Conservation (phyloP, 2,113 vertebrate species). For the Clarias batrachus region DNA sequence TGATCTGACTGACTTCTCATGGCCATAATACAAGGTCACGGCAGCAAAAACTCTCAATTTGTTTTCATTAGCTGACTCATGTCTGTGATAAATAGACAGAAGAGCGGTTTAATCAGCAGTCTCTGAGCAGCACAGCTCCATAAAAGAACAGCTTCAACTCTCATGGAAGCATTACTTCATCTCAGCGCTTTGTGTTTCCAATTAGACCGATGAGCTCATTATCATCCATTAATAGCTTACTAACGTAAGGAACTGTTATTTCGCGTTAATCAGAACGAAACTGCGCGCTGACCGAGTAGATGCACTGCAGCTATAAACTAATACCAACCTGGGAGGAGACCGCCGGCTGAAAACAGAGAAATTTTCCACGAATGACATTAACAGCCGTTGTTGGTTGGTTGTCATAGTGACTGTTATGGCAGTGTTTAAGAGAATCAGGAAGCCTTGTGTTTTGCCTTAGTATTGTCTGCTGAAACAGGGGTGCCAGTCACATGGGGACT, state of each 20-base stretch:
- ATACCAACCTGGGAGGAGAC: conserved; percentile 6
- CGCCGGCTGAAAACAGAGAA: conserved; percentile 20
- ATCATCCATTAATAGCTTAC: conserved; percentile 16
- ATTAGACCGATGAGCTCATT: conserved; percentile 45
- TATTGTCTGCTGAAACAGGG: conserved; percentile 13
- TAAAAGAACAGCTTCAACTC: conserved; percentile 17
- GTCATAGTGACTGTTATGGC: conserved; percentile 42
- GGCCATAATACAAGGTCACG: conserved; percentile 50
- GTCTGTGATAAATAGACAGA: conserved; percentile 49
- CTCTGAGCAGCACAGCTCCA: conserved; percentile 20
- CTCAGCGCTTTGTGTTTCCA: conserved; percentile 40
- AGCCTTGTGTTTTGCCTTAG: conserved; percentile 8
- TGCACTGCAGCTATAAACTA: conserved; percentile 36
- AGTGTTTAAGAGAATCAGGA: conserved; percentile 33
- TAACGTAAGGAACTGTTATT: conserved; percentile 21
- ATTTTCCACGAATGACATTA: conserved; percentile 40
- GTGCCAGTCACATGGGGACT: neutral
- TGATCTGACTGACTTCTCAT: conserved; percentile 52
- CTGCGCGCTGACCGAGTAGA: neutral
- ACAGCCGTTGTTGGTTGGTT: conserved; percentile 48
- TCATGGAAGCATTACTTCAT: conserved; percentile 33
- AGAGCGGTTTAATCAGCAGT: conserved; percentile 44
- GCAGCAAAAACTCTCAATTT: conserved; percentile 60
- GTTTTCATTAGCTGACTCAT: conserved; percentile 64
- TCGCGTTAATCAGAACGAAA: conserved; percentile 14